Evolutionary conservation across 2,797 vertebrate genomes (phyloP), one percentile per base, ranked within the genome.

Genomic region (Phaenicophaeus curvirostris): DNA sequence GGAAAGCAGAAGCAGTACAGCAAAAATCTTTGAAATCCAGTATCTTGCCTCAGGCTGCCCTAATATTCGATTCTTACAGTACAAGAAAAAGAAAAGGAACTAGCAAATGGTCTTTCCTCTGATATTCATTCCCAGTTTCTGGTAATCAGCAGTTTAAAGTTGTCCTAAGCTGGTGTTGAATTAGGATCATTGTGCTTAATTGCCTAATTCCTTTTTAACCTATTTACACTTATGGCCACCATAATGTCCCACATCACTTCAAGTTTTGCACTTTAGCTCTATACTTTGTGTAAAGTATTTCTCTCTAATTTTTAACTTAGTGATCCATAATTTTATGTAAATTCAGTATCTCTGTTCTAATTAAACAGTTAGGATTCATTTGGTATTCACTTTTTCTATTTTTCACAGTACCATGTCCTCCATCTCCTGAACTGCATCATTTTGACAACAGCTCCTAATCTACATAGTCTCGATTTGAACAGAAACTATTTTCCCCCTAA

Each of bases 201-300:
- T 83, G 93, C 73, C 72, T 92, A 94, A 96, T 90, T 90, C 94
- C 87, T 93, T 92, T 95, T 93, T 92, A 96, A 96, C 87, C 87
- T 87, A 83, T 89, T 94, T 92, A 93, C 30, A 2, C 28, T 46
- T 80, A 57, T 1, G 7, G 89, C 57, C 61, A 83, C 65, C 68
- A 93, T 27, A 67, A 82, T 30, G 95, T 10, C 59, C 42, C 57
- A 59, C 48, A 79, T 30, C 28, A 50, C 16, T 48, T 28, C 39
- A 73, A 74, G 57, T 62, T 73, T 65, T 85, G 33, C 16, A 53
- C 13, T 71, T 90, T 35, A 93, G n/a, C 18, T 33, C 59, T 31
- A 23, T 18, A 16, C 16, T 62, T 44, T 18, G 13, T n/a, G 14
- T 9, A 17, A 63, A 69, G 41, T 14, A 3, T 20, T 83, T 89